These are phyloP conservation scores for Gryllus bimaculatus DNA, from an alignment of 1,140 invertebrate genomes.

Conservation along the genomic window DNA sequence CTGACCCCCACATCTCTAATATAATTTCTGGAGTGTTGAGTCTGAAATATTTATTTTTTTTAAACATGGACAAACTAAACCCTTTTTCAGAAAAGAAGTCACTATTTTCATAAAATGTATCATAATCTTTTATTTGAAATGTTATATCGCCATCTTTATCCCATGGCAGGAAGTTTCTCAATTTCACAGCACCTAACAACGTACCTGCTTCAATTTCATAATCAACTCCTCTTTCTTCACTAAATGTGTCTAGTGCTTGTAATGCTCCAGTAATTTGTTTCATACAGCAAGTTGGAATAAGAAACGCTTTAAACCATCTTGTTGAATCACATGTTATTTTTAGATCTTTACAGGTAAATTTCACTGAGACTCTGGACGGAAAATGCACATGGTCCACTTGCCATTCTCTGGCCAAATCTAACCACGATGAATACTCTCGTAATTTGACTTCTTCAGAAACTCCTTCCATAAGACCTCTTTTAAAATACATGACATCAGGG, in stretches of 20 bases:
- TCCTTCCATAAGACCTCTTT: slow-evolving; percentile 10
- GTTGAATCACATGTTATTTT: slow-evolving; percentile 20
- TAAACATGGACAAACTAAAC: slow-evolving; percentile 19
- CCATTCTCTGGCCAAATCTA: slow-evolving; percentile 25
- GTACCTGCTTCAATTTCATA: slow-evolving; percentile 29
- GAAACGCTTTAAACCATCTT: slow-evolving; percentile 15
- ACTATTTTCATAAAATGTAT: slow-evolving; percentile 12
- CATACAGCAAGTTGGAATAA: slow-evolving; percentile 26
- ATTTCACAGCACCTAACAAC: slow-evolving; percentile 29
- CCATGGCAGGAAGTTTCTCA: slow-evolving; percentile 29
- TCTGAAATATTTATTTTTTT: slow-evolving; percentile 10
- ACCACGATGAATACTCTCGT: slow-evolving; percentile 20
- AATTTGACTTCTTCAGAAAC: background rate
- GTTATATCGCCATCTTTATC: slow-evolving; percentile 29
- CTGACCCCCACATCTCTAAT: slow-evolving; percentile 19
- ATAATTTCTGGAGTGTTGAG: slow-evolving; percentile 18
- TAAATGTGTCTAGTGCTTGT: slow-evolving; percentile 17
- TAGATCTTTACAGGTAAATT: slow-evolving; percentile 25
- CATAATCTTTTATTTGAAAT: slow-evolving; percentile 17
- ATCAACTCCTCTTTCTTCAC: slow-evolving; percentile 17
- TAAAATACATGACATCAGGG: slow-evolving; percentile 30
- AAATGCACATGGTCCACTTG: slow-evolving; percentile 23
- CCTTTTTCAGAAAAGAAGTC: slow-evolving; percentile 21
- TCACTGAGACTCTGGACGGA: slow-evolving; percentile 17
- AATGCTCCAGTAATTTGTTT: slow-evolving; percentile 22